Evolutionary conservation across 2,797 vertebrate species (phyloP).

Genomic region (Enteromius anoplus): DNA sequence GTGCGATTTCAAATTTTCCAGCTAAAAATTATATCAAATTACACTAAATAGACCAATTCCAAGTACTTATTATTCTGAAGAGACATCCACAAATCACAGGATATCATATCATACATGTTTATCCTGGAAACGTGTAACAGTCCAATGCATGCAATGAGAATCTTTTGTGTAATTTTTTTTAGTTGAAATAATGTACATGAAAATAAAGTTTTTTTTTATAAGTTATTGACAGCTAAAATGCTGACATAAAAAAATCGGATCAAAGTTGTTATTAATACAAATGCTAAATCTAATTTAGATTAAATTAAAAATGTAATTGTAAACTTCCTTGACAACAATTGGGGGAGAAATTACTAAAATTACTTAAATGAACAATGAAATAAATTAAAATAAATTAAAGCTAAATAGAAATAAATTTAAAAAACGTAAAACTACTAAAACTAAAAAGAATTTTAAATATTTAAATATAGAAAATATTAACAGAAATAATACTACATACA

Average conservation of each 20-base stretch:
- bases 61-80: background rate
- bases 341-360: background rate
- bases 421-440: background rate
- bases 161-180: background rate
- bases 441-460: background rate
- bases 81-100: background rate
- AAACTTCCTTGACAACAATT: background rate
- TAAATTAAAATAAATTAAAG: background rate
- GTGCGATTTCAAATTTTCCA: background rate
- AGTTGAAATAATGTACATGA: no score
- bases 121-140: background rate
- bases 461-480: no score
- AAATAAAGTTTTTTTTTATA: background rate
- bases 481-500: no score
- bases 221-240: background rate
- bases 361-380: background rate
- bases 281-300: background rate
- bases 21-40: background rate
- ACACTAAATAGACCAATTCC: background rate
- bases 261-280: background rate
- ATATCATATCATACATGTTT: background rate
- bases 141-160: background rate
- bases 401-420: background rate
- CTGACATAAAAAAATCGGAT: background rate
- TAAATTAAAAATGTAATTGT: background rate